Base-by-base conservation (phyloP, 2,797 vertebrate species). In the Halcyon smyrnensis region DNA sequence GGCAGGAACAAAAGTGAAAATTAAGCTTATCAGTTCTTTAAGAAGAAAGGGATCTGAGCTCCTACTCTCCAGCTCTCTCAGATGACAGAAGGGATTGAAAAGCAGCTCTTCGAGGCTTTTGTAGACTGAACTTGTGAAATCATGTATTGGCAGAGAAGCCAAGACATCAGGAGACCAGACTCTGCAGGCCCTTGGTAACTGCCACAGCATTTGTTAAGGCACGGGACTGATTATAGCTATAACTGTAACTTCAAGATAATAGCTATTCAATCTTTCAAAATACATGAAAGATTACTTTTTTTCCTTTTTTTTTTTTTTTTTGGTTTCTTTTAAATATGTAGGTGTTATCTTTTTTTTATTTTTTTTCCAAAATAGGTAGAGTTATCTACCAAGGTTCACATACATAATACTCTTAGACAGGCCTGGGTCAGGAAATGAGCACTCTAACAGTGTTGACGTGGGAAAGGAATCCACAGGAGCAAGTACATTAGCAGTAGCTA, bases 41-140 rank as follows among this genome's bases (percentile, higher is more conserved):
- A 73, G 95, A 92, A 92, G 75, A 94, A 96, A 92, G 36, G 23
- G 88, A 79, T 79, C 70, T 82, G 54, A 95, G 70, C 77, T 87
- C 45, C 74, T 70, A 11, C 71, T 90, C 82, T 48, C 48, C 80
- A 94, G 53, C 43, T 92, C 65, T 54, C 84, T 95, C 78, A 95
- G 88, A 96, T 6, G 45, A 94, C 90, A 94, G 86, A 93, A 93
- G 88, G 88, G 67, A 79, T 46, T 93, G 81, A 90, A 95, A 96
- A 90, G 86, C 78, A 96, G 86, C 75, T 94, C 84, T 87, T 94
- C 84, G 90, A 94, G 59, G 86, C 90, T 96, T 96, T 96, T 96
- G 90, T 93, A 90, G 81, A 78, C 90, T 95, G 95, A 95, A 82
- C 90, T 96, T 94, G 88, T 96, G 95, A 97, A 97, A 95, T 97